These are phyloP conservation scores for Trachelus troglodyta DNA, from an alignment of 2,888 invertebrate species.

Conservation along the genomic window DNA sequence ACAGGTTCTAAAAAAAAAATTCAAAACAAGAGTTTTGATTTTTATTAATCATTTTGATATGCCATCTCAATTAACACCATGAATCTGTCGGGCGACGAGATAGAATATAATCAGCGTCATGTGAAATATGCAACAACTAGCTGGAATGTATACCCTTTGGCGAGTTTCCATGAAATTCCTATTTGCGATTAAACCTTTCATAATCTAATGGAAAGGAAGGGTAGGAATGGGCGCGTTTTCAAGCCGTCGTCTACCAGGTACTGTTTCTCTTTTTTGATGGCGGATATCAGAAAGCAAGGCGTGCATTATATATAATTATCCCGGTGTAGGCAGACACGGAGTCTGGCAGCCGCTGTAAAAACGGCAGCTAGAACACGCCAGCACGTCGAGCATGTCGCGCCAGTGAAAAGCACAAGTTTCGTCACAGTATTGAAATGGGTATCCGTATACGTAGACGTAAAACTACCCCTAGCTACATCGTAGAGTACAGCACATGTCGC, in stretches of 20 bases:
- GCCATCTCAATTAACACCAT: too few relatives aligned
- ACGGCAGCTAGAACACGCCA: conserved; percentile 21
- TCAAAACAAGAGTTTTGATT: too few relatives aligned
- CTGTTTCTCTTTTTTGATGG: neutral
- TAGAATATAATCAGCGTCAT: neutral
- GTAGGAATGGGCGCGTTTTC: neutral
- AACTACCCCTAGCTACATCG: neutral
- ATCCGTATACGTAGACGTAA: neutral
- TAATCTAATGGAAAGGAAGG: neutral
- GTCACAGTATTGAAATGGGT: conserved; percentile 13
- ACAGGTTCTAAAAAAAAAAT: neutral
- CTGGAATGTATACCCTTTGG: neutral
- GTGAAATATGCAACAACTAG: neutral
- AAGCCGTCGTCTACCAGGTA: neutral
- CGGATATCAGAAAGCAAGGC: conserved; percentile 14
- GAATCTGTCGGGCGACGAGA: neutral
- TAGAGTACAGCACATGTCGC: neutral
- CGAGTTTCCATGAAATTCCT: neutral
- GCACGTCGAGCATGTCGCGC: conserved; percentile 30
- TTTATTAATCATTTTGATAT: too few relatives aligned
- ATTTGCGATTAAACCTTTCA: neutral
- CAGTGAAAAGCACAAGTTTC: conserved; percentile 34
- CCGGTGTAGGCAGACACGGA: conserved; percentile 41
- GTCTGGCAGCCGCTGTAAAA: conserved; percentile 38
- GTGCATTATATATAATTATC: conserved; percentile 46